Evolutionary conservation across 2,888 invertebrate species (phyloP).

Genomic region (Choreutis nemorana): DNA sequence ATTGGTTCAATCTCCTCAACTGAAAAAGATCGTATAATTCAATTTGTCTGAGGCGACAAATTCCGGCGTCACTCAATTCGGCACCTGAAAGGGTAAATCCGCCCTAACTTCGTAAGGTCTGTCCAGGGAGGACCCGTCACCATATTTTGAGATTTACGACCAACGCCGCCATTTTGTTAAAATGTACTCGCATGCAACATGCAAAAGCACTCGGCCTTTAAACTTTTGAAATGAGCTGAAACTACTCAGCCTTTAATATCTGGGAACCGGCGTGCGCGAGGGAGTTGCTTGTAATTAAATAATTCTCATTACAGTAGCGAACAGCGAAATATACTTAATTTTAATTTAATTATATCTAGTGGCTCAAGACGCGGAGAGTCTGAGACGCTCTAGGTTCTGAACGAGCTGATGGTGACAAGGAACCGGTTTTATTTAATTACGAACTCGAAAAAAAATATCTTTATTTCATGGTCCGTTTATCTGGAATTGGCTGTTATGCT

Average conservation of each 20-base stretch:
- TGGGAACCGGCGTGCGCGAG: conserved; percentile 19
- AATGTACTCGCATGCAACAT: conserved; percentile 44
- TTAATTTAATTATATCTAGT: not conserved
- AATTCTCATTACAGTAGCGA: conserved; percentile 21
- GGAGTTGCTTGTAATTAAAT: conserved; percentile 24
- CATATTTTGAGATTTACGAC: conserved; percentile 42
- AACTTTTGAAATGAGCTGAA: conserved; percentile 31
- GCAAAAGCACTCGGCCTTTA: conserved; percentile 49
- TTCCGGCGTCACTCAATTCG: conserved; percentile 1
- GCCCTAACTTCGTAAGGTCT: conserved; percentile 20
- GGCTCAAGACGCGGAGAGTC: too few relatives aligned
- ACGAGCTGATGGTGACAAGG: too few relatives aligned
- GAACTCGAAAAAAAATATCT: too few relatives aligned
- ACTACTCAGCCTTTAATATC: conserved; percentile 27
- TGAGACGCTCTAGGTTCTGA: too few relatives aligned
- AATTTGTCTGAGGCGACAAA: not conserved
- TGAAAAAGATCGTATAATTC: too few relatives aligned
- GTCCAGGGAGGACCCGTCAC: conserved; percentile 35
- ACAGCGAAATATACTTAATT: not conserved
- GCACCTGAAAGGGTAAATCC: conserved; percentile 5
- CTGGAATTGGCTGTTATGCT: too few relatives aligned
- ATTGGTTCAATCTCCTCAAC: too few relatives aligned
- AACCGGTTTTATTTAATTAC: too few relatives aligned
- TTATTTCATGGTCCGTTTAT: too few relatives aligned
- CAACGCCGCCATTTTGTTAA: conserved; percentile 33